These are phyloP conservation scores for Hemiscyllium ocellatum DNA, from an alignment of 2,113 vertebrate species.

Conservation along the genomic window DNA sequence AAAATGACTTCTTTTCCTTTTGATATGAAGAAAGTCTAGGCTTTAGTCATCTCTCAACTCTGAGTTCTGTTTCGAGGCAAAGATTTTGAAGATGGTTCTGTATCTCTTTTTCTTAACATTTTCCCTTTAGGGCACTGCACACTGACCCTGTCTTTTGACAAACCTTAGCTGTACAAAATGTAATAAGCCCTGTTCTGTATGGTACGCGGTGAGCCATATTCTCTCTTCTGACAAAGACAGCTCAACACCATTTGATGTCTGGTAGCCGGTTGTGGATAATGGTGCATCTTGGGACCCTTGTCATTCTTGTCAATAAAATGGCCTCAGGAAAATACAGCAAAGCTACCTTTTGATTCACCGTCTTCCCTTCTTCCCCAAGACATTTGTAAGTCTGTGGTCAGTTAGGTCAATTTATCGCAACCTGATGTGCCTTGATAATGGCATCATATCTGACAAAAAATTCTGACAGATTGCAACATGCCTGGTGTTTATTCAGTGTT, in stretches of 20 bases:
- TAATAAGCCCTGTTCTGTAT: constrained; percentile 67
- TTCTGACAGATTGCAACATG: constrained; percentile 59
- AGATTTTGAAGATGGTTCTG: constrained; percentile 61
- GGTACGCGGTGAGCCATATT: constrained; percentile 66
- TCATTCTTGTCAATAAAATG: constrained; percentile 93
- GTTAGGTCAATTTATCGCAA: constrained; percentile 72
- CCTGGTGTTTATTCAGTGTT: constrained; percentile 58
- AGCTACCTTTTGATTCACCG: constrained; percentile 80
- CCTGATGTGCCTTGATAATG: constrained; percentile 73
- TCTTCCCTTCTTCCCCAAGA: constrained; percentile 65
- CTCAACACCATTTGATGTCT: constrained; percentile 88
- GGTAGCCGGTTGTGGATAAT: constrained; percentile 96
- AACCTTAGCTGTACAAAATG: constrained; percentile 82
- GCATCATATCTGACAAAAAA: constrained; percentile 62
- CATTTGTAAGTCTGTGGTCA: constrained; percentile 69
- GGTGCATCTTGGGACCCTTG: constrained; percentile 96
- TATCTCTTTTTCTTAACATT: constrained; percentile 60
- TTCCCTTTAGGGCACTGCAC: constrained; percentile 75
- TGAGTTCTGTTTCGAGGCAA: constrained; percentile 60
- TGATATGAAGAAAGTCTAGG: constrained; percentile 31
- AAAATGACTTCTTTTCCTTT: constrained; percentile 30
- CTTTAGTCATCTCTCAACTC: constrained; percentile 48
- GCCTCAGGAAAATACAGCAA: constrained; percentile 68
- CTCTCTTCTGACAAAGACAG: constrained; percentile 80
- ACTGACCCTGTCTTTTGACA: constrained; percentile 85